These are phyloP conservation scores for Pseudobourletiella spinata DNA, from an alignment of 1,140 invertebrate genomes.

Conservation along the genomic window DNA sequence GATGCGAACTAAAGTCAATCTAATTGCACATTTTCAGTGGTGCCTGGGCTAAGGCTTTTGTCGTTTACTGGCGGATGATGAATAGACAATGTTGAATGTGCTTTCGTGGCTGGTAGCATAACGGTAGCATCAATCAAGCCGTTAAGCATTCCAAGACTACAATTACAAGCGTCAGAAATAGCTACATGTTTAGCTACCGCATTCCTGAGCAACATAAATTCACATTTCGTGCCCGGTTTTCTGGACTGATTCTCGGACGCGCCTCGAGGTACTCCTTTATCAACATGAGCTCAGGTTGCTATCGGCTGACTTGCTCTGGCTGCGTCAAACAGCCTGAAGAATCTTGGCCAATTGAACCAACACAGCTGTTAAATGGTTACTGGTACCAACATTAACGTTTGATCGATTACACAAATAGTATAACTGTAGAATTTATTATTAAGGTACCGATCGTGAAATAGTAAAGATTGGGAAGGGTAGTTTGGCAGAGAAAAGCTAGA, in stretches of 20 bases:
- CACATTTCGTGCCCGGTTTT: conserved; percentile 7
- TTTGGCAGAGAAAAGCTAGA: too few species aligned
- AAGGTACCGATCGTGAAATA: too few species aligned
- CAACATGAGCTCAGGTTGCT: conserved; percentile 1
- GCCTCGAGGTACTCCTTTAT: conserved; percentile 17
- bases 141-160: conserved; percentile 41
- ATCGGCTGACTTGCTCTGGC: conserved; percentile 21
- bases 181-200: conserved; percentile 37
- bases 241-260: conserved; percentile 27
- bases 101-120: not conserved
- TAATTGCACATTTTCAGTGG: conserved; percentile 22
- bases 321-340: conserved; percentile 1
- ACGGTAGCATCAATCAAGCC: conserved; percentile 37
- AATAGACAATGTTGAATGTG: not conserved
- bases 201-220: conserved; percentile 5
- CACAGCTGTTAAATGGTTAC: too few species aligned
- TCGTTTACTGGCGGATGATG: not conserved
- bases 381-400: too few species aligned
- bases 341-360: conserved; percentile 24
- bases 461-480: too few species aligned
- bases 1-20: conserved; percentile 1
- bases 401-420: too few species aligned
- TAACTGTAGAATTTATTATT: too few species aligned
- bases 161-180: conserved; percentile 41
- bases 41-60: conserved; percentile 12